Conservation (phyloP, 2,113 vertebrate genomes). For the Leiothrix lutea region DNA sequence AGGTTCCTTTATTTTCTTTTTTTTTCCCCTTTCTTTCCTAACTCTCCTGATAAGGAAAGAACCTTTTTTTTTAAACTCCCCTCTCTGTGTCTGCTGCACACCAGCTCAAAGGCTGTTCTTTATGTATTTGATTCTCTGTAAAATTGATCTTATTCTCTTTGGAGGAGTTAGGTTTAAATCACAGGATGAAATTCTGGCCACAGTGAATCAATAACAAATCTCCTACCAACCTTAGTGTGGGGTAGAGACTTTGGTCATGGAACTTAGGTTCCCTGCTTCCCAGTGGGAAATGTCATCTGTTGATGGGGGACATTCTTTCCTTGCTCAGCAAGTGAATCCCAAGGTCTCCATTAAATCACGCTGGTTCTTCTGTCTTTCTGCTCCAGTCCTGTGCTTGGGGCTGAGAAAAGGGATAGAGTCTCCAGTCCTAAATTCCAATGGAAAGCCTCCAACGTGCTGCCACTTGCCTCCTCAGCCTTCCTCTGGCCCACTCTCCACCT, state of each 20-base stretch:
- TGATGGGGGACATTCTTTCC: neutral
- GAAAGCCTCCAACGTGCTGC: neutral
- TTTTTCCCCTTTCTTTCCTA: neutral
- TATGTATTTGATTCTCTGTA: constrained; percentile 58
- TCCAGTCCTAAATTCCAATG: neutral
- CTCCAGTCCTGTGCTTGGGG: neutral
- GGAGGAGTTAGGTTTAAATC: constrained; percentile 65
- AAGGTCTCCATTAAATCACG: neutral
- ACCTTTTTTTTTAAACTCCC: neutral
- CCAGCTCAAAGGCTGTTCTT: constrained; percentile 48
- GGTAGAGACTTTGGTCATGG: neutral
- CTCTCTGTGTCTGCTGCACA: neutral
- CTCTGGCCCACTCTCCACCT: accelerated
- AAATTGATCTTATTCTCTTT: constrained; percentile 69
- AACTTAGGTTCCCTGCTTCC: neutral
- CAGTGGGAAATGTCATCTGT: neutral
- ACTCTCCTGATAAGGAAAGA: neutral
- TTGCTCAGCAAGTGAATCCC: neutral
- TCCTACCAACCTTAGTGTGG: neutral
- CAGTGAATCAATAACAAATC: constrained; percentile 51
- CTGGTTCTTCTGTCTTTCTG: neutral
- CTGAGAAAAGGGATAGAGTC: neutral
- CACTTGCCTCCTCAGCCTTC: neutral
- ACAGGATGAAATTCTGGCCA: constrained; percentile 46
- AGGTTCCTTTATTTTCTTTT: neutral